phyloP scores from a whole-genome alignment of 2,888 invertebrate species.

The Drosophila paramelanica region DNA sequence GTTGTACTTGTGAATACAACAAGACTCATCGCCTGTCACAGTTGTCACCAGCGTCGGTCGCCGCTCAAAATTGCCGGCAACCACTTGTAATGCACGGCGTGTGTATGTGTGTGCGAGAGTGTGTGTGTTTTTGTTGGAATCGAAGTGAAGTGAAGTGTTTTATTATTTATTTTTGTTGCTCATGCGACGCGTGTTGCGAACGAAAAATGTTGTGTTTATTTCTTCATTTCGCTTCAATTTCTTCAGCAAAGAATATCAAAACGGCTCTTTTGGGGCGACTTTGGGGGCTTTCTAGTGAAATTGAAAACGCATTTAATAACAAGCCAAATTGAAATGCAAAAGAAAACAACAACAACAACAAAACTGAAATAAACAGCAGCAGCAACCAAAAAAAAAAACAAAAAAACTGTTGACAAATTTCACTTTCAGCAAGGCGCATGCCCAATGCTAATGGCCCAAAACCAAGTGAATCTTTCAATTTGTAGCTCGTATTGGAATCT shows the following conservation, averaged over 20 bases:
- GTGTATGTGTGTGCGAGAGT: not conserved
- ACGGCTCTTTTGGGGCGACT: slow-evolving; percentile 30
- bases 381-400: not conserved
- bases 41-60: slow-evolving; percentile 31
- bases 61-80: slow-evolving; percentile 30
- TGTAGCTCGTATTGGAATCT: slow-evolving; percentile 4
- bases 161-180: slow-evolving; percentile 31
- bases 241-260: slow-evolving; percentile 71
- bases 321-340: slow-evolving; percentile 48
- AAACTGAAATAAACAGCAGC: slow-evolving; percentile 6
- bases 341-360: slow-evolving; percentile 21
- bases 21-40: slow-evolving; percentile 27
- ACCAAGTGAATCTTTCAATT: slow-evolving; percentile 39
- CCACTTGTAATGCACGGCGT: slow-evolving; percentile 46
- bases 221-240: slow-evolving; percentile 64
- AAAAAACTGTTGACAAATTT: slow-evolving; percentile 58
- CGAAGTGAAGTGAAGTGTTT: slow-evolving; percentile 1
- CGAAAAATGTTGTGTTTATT: slow-evolving; percentile 55
- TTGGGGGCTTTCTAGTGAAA: slow-evolving; percentile 73
- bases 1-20: slow-evolving; percentile 13
- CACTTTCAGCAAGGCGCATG: slow-evolving; percentile 59
- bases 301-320: slow-evolving; percentile 77
- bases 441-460: slow-evolving; percentile 23
- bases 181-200: slow-evolving; percentile 38
- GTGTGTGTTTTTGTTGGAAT: slow-evolving; percentile 3